Conservation (phyloP, 2,113 vertebrate species). For the Malurus elegans region DNA sequence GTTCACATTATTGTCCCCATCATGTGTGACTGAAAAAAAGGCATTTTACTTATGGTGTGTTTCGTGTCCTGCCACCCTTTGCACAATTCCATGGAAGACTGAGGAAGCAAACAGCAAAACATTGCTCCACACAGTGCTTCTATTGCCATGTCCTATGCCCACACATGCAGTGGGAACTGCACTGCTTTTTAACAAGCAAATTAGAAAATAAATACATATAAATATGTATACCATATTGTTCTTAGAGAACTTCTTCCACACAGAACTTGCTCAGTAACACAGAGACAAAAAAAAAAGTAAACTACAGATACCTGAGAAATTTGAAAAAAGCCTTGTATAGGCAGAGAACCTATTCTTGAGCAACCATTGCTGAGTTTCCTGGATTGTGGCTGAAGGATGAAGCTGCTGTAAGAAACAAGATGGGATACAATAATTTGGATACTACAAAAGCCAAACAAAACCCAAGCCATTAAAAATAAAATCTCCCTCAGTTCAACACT, state of each 20-base stretch:
- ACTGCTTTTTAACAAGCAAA: background rate
- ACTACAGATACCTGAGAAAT: conserved; percentile 87
- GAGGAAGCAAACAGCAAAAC: background rate
- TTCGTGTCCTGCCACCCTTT: background rate
- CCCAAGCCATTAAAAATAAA: background rate
- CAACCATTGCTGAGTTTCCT: conserved; percentile 92
- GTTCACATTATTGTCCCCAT: background rate
- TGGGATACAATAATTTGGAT: background rate
- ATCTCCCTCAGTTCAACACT: background rate
- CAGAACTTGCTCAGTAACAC: background rate
- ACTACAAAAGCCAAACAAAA: background rate
- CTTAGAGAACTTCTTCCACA: background rate
- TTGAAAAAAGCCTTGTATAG: conserved; percentile 88
- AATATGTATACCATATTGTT: background rate
- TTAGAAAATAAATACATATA: background rate
- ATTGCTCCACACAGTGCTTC: background rate
- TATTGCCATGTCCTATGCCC: background rate
- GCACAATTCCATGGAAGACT: background rate
- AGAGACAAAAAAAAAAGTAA: background rate
- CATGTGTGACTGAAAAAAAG: background rate
- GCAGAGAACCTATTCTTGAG: conserved; percentile 89
- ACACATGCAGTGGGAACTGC: background rate
- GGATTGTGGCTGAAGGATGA: conserved; percentile 87
- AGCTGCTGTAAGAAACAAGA: conserved; percentile 78
- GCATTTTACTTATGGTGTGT: background rate